Percentiles rank a stretch among this genome's conserved stretches.
These are phyloP conservation scores for Lophotriccus pileatus DNA, from an alignment of 2,797 vertebrate genomes.

Conservation along the genomic window DNA sequence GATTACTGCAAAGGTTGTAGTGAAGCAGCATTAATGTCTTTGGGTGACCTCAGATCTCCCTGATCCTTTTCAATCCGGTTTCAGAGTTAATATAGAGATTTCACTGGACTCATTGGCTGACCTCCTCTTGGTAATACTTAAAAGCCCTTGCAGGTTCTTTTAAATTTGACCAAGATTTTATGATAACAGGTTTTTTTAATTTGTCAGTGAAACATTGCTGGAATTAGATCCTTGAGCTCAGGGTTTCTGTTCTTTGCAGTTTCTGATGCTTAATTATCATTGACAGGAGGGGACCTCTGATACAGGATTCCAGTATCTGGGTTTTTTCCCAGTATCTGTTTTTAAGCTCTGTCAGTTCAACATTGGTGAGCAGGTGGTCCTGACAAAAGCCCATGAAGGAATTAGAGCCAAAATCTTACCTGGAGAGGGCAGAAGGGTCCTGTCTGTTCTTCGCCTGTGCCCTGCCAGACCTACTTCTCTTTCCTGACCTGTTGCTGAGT, in stretches of 20 bases:
- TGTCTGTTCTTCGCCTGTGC: not conserved
- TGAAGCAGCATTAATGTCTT: not conserved
- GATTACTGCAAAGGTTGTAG: not conserved
- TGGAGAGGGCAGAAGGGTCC: not conserved
- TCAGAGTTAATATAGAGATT: not conserved
- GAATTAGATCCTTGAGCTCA: not conserved
- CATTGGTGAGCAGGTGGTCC: not conserved
- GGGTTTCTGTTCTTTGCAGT: not conserved
- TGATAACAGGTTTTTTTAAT: not conserved
- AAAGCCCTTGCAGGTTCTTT: not conserved
- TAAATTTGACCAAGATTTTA: not conserved
- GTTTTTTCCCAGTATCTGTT: not conserved
- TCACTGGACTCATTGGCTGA: not conserved
- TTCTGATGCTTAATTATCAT: not conserved
- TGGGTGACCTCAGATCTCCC: not conserved
- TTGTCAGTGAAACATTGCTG: not conserved
- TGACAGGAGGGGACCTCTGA: not conserved
- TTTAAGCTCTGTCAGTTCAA: not conserved
- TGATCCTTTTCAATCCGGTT: not conserved
- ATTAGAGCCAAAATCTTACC: not conserved
- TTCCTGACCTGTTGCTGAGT: not conserved
- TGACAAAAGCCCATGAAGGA: not conserved
- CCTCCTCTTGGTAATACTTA: not conserved
- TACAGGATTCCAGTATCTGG: not conserved
- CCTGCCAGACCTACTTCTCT: not conserved